Conservation (phyloP, 2,797 vertebrate genomes). For the Cygnus olor region DNA sequence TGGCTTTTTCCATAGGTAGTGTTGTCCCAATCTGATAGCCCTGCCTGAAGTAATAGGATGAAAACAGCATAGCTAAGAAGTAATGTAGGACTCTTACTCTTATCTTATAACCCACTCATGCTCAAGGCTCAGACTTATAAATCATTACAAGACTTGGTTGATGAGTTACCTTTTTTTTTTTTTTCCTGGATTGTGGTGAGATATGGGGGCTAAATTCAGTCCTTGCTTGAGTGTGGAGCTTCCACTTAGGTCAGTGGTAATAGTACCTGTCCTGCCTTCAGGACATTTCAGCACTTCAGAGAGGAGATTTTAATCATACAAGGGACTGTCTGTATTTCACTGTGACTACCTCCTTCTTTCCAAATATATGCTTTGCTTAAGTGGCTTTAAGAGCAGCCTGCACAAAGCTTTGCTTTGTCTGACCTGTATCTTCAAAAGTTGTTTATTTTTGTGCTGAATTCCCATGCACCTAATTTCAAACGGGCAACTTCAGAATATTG, state of each 20-base stretch:
- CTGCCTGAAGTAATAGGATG: neutral
- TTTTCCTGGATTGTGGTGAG: neutral
- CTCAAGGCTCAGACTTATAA: neutral
- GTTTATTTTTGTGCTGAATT: neutral
- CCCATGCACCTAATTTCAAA: neutral
- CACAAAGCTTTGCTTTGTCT: neutral
- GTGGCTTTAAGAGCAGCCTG: neutral
- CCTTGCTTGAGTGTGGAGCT: neutral
- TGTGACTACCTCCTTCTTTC: neutral
- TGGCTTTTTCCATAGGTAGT: neutral
- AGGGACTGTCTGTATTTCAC: neutral
- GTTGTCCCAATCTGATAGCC: neutral
- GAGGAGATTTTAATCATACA: neutral
- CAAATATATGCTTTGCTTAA: neutral
- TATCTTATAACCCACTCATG: neutral
- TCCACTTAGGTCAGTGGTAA: neutral
- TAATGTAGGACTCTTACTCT: neutral
- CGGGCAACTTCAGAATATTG: neutral
- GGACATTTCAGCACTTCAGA: neutral
- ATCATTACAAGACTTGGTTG: neutral
- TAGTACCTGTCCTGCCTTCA: neutral
- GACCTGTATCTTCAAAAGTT: neutral
- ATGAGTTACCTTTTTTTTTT: neutral
- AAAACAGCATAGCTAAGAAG: neutral
- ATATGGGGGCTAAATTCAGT: neutral